Base-by-base conservation (phyloP, 2,113 vertebrate genomes). In the Periophthalmodon schlosseri region DNA sequence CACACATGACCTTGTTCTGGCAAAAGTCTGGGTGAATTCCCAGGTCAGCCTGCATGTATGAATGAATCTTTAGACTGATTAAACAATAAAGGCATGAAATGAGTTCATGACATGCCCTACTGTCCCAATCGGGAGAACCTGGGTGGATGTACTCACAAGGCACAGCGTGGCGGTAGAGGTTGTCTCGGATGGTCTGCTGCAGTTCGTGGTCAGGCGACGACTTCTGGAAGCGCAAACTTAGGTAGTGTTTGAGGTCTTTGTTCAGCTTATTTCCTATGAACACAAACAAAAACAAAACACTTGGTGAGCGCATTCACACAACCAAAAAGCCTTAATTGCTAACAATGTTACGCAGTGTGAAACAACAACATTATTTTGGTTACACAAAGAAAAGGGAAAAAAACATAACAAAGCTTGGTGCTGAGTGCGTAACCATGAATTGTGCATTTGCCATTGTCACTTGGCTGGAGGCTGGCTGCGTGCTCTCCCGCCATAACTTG, bases 141-240 rank as follows among this genome's bases (percentile, higher is more conserved):
- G 28, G 28, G 28, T 10, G 3, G 5, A n/a, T 9, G 67, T 9
- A 97, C 96, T 97, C 91, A 99, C 98, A 99, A 97, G 98, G 98
- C 96, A 99, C 97, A 75, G 98, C 97, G 75, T 99, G 96, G 90
- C 95, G 97, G 78, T 99, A 99, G 33, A 99, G 96, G 93, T 99
- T 99, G 80, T 98, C 96, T 78, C 97, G 87, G 78, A 99, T 99
- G 79, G 94, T 97, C 91, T 99, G 98, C 90, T 99, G 98, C 76
- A 99, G 91, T 18, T 97, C 96, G 54, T 99, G 96, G 76, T 99
- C 98, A 0, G 96, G 92, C 0, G 97, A 99, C 0, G 96, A 96
- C 82, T 99, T 99, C 93, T 96, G 98, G 89, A 99, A 99, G 75
- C 98, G 95, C 87, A 96, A 96, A 93, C 94, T 99, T 82, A 99